Conservation (phyloP, 2,888 invertebrate genomes). For the Lepidocyrtoides sp. region DNA sequence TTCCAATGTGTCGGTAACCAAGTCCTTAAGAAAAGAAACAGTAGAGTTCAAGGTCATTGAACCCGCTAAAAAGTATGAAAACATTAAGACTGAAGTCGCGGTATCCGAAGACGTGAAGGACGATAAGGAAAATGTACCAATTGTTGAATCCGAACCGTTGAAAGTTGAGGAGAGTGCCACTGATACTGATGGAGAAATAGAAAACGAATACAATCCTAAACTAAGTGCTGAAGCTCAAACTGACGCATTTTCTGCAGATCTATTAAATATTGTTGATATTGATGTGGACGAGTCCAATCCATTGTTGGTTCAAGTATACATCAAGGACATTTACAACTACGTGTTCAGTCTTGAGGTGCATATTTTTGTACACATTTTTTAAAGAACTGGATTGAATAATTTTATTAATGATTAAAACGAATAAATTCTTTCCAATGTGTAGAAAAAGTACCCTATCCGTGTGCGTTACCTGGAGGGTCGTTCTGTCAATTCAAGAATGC, state of each 20-base stretch:
- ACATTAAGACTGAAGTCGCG: conserved; percentile 4
- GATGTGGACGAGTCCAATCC: conserved; percentile 93
- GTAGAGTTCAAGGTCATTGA: neutral
- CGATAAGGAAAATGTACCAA: conserved; percentile 62
- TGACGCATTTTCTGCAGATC: conserved; percentile 81
- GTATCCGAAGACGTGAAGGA: neutral
- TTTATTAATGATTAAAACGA: conserved; percentile 3
- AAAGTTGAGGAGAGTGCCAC: neutral
- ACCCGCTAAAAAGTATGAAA: neutral
- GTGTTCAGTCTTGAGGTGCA: conserved; percentile 91
- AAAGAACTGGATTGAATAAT: neutral
- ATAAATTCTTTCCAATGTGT: conserved; percentile 82
- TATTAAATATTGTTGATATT: conserved; percentile 88
- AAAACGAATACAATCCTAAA: conserved; percentile 69
- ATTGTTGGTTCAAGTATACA: conserved; percentile 93
- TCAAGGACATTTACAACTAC: conserved; percentile 96
- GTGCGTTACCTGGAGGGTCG: conserved; percentile 90
- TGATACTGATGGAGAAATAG: neutral
- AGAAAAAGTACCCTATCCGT: conserved; percentile 89
- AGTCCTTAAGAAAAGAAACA: neutral
- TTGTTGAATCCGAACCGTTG: neutral
- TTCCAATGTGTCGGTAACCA: neutral
- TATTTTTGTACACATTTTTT: conserved; percentile 58
- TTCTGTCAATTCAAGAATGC: conserved; percentile 93
- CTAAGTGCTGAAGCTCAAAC: conserved; percentile 16